A percentile compares a stretch with the other conserved stretches of the same genome.
These are phyloP conservation scores for Liodrosophila aerea DNA, from an alignment of 2,888 invertebrate genomes.

Conservation along the genomic window DNA sequence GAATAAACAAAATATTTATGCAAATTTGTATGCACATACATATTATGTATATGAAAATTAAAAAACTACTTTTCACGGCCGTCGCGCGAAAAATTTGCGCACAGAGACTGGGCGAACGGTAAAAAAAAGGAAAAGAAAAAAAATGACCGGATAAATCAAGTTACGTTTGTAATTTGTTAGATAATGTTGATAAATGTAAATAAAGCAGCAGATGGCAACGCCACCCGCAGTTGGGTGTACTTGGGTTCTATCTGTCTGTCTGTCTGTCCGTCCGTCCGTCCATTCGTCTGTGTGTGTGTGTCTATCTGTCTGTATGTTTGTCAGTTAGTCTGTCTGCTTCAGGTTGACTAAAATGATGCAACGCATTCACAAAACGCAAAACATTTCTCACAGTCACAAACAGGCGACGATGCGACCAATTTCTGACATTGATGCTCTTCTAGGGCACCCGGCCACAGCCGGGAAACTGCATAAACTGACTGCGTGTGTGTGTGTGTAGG, in stretches of 20 bases:
- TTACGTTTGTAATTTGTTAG: slow-evolving; percentile 80
- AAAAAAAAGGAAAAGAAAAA: slow-evolving; percentile 24
- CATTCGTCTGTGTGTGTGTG: slow-evolving; percentile 1
- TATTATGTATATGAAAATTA: slow-evolving; percentile 36
- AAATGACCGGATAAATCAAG: slow-evolving; percentile 81
- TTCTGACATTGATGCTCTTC: slow-evolving; percentile 35
- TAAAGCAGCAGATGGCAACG: slow-evolving; percentile 40
- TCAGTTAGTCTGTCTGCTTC: slow-evolving; percentile 4
- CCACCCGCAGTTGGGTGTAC: slow-evolving; percentile 65
- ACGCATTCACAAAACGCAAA: slow-evolving; percentile 23
- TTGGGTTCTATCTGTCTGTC: slow-evolving; percentile 8
- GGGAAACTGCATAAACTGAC: slow-evolving; percentile 7
- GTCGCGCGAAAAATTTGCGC: slow-evolving; percentile 47
- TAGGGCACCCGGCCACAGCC: slow-evolving; percentile 10
- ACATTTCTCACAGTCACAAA: slow-evolving; percentile 35
- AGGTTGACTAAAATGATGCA: slow-evolving; percentile 48
- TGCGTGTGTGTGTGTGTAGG: not conserved
- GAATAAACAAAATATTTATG: slow-evolving; percentile 25
- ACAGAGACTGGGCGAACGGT: slow-evolving; percentile 35
- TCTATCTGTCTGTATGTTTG: slow-evolving; percentile 1
- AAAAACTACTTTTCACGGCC: slow-evolving; percentile 66
- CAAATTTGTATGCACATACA: slow-evolving; percentile 30
- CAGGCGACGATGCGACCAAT: slow-evolving; percentile 1
- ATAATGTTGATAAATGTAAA: slow-evolving; percentile 79
- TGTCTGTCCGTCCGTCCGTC: slow-evolving; percentile 1